phyloP scores from a whole-genome alignment of 2,888 invertebrate species.

The Carpatolechia fugitivella region DNA sequence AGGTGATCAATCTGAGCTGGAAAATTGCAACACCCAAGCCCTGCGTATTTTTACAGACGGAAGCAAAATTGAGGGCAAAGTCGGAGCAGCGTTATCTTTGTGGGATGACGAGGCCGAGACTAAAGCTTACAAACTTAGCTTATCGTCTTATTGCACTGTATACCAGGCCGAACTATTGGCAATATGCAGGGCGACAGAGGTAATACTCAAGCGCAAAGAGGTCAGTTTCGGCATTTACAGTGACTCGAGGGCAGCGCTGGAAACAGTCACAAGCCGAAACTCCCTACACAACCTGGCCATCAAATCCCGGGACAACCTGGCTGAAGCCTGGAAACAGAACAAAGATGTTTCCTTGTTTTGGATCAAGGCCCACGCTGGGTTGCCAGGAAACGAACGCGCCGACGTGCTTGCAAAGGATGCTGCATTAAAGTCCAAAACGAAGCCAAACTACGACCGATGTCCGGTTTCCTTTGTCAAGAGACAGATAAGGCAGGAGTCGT shows the following conservation, averaged over 20 bases:
- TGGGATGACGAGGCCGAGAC: neutral
- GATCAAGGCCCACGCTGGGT: neutral
- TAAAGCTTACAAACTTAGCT: neutral
- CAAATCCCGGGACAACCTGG: neutral
- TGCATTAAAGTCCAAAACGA: constrained; percentile 11
- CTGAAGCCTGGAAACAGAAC: neutral
- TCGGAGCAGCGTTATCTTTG: neutral
- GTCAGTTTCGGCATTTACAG: neutral
- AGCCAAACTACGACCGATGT: constrained; percentile 10
- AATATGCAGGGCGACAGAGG: neutral
- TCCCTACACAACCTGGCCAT: neutral
- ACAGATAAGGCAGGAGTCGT: neutral
- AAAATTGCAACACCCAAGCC: neutral
- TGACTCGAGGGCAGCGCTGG: neutral
- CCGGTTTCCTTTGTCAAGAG: neutral
- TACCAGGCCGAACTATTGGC: neutral
- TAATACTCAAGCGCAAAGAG: neutral
- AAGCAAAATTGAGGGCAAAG: neutral
- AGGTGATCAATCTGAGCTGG: too few species aligned
- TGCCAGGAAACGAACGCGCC: neutral
- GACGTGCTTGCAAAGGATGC: constrained; percentile 10
- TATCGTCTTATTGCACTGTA: neutral
- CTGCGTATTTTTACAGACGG: neutral
- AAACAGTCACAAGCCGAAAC: neutral
- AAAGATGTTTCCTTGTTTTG: neutral